Base-by-base conservation (phyloP, 2,113 vertebrate species). In the Nyctereutes procyonoides region DNA sequence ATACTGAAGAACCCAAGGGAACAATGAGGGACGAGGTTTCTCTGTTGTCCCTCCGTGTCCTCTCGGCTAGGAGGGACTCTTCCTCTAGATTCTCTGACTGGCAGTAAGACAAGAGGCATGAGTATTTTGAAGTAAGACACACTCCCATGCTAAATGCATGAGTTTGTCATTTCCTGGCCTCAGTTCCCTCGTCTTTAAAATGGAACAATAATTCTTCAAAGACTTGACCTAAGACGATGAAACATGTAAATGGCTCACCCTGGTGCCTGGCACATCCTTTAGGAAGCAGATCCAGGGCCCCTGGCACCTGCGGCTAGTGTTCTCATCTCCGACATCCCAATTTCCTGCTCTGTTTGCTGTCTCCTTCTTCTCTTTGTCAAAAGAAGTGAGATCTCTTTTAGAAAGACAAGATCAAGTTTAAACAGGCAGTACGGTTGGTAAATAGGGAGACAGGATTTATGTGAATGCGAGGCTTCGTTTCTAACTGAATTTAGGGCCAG, bases 361-460 rank as follows among this genome's bases (percentile, higher is more conserved):
- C 32, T 87, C 55, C 28, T 91, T 73, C 38, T 83, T 71, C 43
- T 73, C 2, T 81, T 48, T 84, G 32, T 82, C 43, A 81, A 88
- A 93, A 96, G 38, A 22, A 79, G 12, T 53, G 79, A 60, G 30
- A 77, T 73, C 12, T 26, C 65, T 83, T 83, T 53, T 76, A 77
- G 69, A 81, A 79, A 43, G 60, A 85, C 8, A 74, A 67, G 65
- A 91, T 12, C 9, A n/a, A 20, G 16, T 82, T 88, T 95, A 92
- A 96, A 85, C 90, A 97, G 87, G 65, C 82, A 90, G 6, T 62
- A 82, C 80, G 84, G 20, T 97, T 97, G 94, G 63, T 93, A 77
- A 97, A 38, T 67, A 97, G 20, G 60, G 38, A 96, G 58, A 53
- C 38, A 81, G 76, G 90, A 86, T 83, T 76, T 92, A 82, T 55